Evolutionary conservation across 2,797 vertebrate genomes (phyloP), one percentile per base, ranked within the genome.

Genomic region (Botia kubotai): DNA sequence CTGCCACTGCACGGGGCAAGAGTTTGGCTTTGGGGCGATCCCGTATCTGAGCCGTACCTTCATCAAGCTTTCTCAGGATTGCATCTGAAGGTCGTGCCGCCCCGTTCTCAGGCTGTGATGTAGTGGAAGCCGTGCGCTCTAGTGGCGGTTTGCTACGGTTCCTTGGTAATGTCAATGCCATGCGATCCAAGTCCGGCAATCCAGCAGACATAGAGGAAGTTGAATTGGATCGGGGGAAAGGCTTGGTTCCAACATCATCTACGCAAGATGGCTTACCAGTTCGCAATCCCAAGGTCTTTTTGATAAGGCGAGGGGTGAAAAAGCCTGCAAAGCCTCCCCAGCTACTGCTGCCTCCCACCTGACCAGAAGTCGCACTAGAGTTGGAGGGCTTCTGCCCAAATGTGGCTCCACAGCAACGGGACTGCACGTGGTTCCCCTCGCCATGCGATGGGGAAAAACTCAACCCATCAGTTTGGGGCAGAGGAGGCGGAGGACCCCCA

Each of bases 191-290:
- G 92, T 99, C 97, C 79, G 97, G 95, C 89, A 98, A 93, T 89
- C 97, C 97, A 83, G 97, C 95, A 86, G 97, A 97, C 98, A 99
- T 97, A 63, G 98, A 99, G 92, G 97, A 98, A 87, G 97, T 99
- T 89, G 98, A 99, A 93, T 99, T 99, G 85, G 97, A 99, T 90
- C 97, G 93, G 72, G 98, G 97, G 85, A 99, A 98, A 21, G 94
- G 93, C 82, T 94, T 95, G 21, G 89, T 80, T 67, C 90, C 90
- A 53, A 84, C 90, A 71, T 97, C 98, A 77, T 98, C 97, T 65
- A 88, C 91, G 85, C 93, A 94, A 50, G 94, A 19, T 0, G 96
- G 91, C 90, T 98, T 99, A 85, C 97, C 97, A 72, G 97, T 94
- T 91, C 97, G 93, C 86, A 99, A 92, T 74, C 97, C 98, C 86